Percentiles rank a stretch among this genome's conserved stretches.
Conservation (phyloP, 2,797 vertebrate species). For the Psittacula derbiana region DNA sequence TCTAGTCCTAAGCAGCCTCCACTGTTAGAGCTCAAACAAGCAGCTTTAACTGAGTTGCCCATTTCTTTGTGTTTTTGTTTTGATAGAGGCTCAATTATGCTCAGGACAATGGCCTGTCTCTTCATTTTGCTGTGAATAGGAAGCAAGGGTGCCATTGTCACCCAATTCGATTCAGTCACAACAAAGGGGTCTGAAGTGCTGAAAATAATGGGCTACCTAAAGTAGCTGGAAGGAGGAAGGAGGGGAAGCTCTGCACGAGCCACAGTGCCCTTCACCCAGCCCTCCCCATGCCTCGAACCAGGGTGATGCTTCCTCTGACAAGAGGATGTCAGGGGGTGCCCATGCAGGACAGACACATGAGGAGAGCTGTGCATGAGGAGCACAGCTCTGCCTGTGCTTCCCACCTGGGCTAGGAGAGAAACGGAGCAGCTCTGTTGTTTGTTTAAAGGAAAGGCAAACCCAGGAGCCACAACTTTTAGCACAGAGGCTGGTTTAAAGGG, state of each 20-base stretch:
- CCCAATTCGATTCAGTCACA: slow-evolving; percentile 46
- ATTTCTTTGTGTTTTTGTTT: slow-evolving; percentile 51
- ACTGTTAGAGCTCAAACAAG: slow-evolving; percentile 21
- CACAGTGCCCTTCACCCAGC: not conserved
- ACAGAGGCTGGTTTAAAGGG: not conserved
- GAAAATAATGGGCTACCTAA: slow-evolving; percentile 50
- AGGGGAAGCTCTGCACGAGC: not conserved
- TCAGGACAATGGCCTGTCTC: slow-evolving; percentile 63
- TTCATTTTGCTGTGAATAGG: slow-evolving; percentile 65
- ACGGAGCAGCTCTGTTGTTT: rapidly evolving
- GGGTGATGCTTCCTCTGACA: not conserved
- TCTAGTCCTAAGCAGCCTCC: slow-evolving; percentile 33
- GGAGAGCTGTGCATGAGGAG: not conserved
- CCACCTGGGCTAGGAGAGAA: rapidly evolving
- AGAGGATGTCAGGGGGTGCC: not conserved
- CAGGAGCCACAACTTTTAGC: not conserved
- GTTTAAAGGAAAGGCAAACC: not conserved
- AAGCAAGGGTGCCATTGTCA: slow-evolving; percentile 60
- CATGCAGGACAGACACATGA: not conserved
- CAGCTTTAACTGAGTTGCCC: slow-evolving; percentile 46
- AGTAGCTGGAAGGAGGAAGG: not conserved
- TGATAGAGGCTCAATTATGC: slow-evolving; percentile 68
- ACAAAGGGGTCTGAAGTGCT: slow-evolving; percentile 50
- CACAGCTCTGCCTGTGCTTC: not conserved
- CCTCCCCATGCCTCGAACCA: not conserved